Evolutionary conservation across 23 tunicate genomes (phyloP), one percentile per base, ranked within the genome.

Genomic region (Halocynthia aurantium): DNA sequence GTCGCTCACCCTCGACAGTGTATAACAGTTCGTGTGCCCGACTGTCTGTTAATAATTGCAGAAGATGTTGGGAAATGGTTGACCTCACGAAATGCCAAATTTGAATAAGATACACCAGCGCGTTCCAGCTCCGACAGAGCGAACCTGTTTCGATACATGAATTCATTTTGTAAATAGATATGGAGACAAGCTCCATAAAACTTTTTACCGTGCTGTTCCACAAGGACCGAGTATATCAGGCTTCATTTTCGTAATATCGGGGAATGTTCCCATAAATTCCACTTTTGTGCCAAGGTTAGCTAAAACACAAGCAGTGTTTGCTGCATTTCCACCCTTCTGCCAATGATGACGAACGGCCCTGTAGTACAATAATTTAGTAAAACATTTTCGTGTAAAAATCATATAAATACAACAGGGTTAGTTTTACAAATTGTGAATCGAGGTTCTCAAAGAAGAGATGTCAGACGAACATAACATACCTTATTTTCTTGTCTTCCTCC

Each of bases 321-420:
- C 78, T 8, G 78, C 78, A 74, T 74, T 74, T 54, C 78, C 78
- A 54, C 78, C 62, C 56, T 64, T 52, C 4, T 74, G 78, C 78
- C 78, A 74, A 74, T 74, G 55, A 9, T 74, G 78, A 7, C 44
- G 44, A 31, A 4, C 44, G 4, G 44, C 44, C 44, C 44, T 31
- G 44, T 31, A 31, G 44, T 31, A 31, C 44, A 31, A 31, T 31
- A 31, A n/a, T n/a, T n/a, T 31, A 31, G 44, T 31, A 31, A 31
- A 31, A 31, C 44, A 31, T 31, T 31, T 31, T 31, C 44, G 44
- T 31, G 44, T 31, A 0, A 31, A 31, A 31, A 31, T 0, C 4
- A 31, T 31, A 31, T 0, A 31, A 31, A 31, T 31, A 31, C 1
- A 31, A 31, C 44, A 31, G 44, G 44, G 4, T 31, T 31, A 31